Conservation (phyloP, 1,140 invertebrate species). For the Diorhabda carinulata region DNA sequence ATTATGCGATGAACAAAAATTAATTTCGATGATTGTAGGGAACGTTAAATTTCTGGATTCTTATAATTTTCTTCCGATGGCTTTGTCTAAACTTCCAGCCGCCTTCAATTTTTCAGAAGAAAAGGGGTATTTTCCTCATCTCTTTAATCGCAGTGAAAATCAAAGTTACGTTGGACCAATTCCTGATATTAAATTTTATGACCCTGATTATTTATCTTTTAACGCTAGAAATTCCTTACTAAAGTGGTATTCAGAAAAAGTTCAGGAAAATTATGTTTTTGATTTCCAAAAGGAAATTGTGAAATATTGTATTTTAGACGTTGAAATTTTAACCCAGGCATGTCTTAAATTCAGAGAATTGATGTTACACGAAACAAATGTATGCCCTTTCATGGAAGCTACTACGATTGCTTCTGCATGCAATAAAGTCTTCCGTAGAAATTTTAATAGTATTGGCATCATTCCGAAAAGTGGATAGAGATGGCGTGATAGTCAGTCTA, state of each 20-base stretch:
- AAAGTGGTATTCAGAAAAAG: slow-evolving; percentile 22
- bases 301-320: slow-evolving; percentile 8
- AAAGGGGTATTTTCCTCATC: too few relatives aligned
- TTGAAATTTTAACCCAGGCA: slow-evolving; percentile 7
- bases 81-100: slow-evolving; percentile 12
- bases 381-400: too few relatives aligned
- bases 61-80: slow-evolving; percentile 20
- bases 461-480: slow-evolving; percentile 17
- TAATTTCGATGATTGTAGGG: slow-evolving; percentile 17
- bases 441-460: slow-evolving; percentile 15
- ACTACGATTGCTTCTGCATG: too few relatives aligned
- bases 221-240: slow-evolving; percentile 17
- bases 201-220: slow-evolving; percentile 16
- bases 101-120: slow-evolving; percentile 13
- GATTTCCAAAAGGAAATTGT: slow-evolving; percentile 12
- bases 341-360: slow-evolving; percentile 15
- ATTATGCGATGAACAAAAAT: slow-evolving; percentile 16
- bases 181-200: slow-evolving; percentile 15
- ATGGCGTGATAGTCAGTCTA: slow-evolving; percentile 10
- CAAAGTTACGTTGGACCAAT: not conserved
- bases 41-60: slow-evolving; percentile 18
- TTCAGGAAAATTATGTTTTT: slow-evolving; percentile 9
- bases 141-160: slow-evolving; percentile 9
- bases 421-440: slow-evolving; percentile 15
- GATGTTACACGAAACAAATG: slow-evolving; percentile 1